Base-by-base conservation (phyloP, 2,888 invertebrate genomes). In the Pterobdella sp. region DNA sequence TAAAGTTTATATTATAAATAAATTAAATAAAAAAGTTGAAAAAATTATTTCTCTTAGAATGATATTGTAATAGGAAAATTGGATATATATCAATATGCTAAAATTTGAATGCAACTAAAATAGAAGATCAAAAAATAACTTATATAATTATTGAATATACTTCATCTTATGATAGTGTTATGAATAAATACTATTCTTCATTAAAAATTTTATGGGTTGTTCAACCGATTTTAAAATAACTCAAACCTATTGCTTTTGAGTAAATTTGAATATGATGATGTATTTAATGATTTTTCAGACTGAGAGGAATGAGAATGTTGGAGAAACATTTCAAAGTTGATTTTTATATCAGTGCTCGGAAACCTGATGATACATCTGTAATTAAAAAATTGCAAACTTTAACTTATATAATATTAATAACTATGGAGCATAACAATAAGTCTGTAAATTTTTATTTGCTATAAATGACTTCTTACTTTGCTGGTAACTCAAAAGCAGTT, bases 311-410 rank as follows among this genome's bases (percentile, higher is more conserved):
- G n/a, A 77, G 89, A 64, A 32, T 74, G 90, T 82, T 92, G 90
- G 78, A 94, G 89, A 83, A 95, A 87, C 74, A 93, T 94, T 86
- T 94, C 92, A 86, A 96, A 96, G 84, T 90, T 88, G 81, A 96
- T 89, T 78, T 92, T 90, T 83, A 96, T 94, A 84, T 91, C 94
- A 83, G 96, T 97, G 84, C 94, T 94, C 75, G 96, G 96, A 87
- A 96, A 96, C 80, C 96, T 89, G 81, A 96, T 89, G 78, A 91
- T 91, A 86, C 95, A 96, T 85, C 94, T 95, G 88, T 26, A 79
- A 37, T 34, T 10, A 35, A 35, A 14, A 56, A 32, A 2, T 60
- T 70, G 26, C 42, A 63, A 14, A 32, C 18, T 32, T 65, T 29
- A 34, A 64, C 26, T 72, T 1, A 64, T 36, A 64, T 3, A 1